A percentile compares a stretch with the other conserved stretches of the same genome.
These are phyloP conservation scores for Phaetusa simplex DNA, from an alignment of 2,113 vertebrate genomes.

Conservation along the genomic window DNA sequence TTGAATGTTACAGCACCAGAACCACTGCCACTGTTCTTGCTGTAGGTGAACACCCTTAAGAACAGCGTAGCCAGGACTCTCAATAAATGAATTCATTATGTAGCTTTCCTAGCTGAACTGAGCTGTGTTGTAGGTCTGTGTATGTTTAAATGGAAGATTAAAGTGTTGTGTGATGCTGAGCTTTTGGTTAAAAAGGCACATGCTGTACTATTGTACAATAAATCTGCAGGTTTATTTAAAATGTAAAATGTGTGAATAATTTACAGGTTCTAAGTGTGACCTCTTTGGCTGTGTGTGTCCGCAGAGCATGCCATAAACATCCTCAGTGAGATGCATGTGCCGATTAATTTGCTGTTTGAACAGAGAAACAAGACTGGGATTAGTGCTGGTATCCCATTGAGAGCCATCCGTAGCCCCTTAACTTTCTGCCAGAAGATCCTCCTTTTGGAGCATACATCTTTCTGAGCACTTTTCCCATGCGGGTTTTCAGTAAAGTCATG, in stretches of 20 bases:
- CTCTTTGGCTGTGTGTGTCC: not conserved
- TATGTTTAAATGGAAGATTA: conserved; percentile 36
- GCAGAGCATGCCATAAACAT: not conserved
- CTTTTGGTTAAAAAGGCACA: conserved; percentile 54
- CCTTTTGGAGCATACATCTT: not conserved
- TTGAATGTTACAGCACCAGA: not conserved
- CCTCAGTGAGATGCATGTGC: not conserved
- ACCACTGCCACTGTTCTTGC: conserved; percentile 1
- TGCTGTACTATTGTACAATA: conserved; percentile 40
- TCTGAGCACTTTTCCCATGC: not conserved
- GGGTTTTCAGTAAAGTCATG: not conserved
- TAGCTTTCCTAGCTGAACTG: conserved; percentile 16
- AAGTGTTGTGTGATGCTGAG: conserved; percentile 9
- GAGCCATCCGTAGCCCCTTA: not conserved
- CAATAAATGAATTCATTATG: not conserved
- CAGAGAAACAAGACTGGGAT: not conserved
- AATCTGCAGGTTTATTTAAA: conserved; percentile 51
- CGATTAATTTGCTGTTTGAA: not conserved
- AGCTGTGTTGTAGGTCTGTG: conserved; percentile 24
- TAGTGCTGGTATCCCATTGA: not conserved
- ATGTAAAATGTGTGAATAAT: conserved; percentile 33
- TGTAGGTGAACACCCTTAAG: not conserved
- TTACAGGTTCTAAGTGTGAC: not conserved
- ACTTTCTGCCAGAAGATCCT: not conserved
- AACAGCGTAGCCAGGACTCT: not conserved